Conservation (phyloP, 2,888 invertebrate genomes). For the Amaurobius ferox region DNA sequence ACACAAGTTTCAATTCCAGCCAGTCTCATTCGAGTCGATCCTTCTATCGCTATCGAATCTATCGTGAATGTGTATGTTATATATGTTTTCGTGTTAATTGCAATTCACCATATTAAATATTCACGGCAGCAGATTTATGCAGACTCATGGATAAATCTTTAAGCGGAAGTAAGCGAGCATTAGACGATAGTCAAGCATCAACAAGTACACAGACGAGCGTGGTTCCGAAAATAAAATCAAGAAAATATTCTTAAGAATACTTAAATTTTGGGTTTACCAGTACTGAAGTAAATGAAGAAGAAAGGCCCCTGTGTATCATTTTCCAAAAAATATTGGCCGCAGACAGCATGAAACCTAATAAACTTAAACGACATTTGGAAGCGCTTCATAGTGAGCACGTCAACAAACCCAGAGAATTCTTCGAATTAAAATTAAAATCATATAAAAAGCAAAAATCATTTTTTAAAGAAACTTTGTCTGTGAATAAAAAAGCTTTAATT, state of each 20-base stretch:
- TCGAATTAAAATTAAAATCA: not conserved
- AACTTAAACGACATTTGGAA: conserved; percentile 5
- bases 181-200: conserved; percentile 24
- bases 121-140: too few species aligned
- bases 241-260: conserved; percentile 28
- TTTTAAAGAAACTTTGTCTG: conserved; percentile 2
- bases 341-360: conserved; percentile 32
- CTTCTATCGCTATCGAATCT: too few species aligned
- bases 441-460: conserved; percentile 13
- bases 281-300: conserved; percentile 17
- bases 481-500: conserved; percentile 49
- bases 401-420: not conserved
- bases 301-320: conserved; percentile 25
- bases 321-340: conserved; percentile 9
- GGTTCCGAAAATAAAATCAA: conserved; percentile 1
- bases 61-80: too few species aligned
- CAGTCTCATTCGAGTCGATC: too few species aligned
- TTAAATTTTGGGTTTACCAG: conserved; percentile 35
- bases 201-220: conserved; percentile 15
- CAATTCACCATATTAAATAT: too few species aligned
- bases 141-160: too few species aligned
- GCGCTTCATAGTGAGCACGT: conserved; percentile 22
- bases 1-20: too few species aligned
- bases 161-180: conserved; percentile 16
- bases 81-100: too few species aligned